Evolutionary conservation across 2,888 invertebrate species (phyloP).

Genomic region (Drosophila macrospina): DNA sequence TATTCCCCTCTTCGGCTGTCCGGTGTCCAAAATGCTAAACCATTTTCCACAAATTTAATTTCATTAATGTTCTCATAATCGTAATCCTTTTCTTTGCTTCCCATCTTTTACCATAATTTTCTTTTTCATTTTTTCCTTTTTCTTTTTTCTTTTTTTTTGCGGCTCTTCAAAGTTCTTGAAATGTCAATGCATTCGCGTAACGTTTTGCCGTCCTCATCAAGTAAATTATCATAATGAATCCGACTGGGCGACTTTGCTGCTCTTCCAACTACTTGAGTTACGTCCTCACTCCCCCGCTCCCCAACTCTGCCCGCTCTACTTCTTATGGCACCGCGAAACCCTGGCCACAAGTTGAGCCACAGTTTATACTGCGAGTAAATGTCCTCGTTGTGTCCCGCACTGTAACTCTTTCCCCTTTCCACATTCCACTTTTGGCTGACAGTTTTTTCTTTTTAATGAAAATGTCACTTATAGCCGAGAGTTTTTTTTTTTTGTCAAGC

Average conservation of each 20-base stretch:
- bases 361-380: constrained; percentile 42
- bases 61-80: constrained; percentile 60
- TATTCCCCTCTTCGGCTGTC: constrained; percentile 7
- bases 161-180: constrained; percentile 73
- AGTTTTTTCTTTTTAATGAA: constrained; percentile 73
- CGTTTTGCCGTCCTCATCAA: constrained; percentile 43
- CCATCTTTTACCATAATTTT: constrained; percentile 1
- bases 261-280: constrained; percentile 74
- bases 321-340: constrained; percentile 27
- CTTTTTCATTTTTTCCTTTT: background rate
- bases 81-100: constrained; percentile 36
- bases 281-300: constrained; percentile 17
- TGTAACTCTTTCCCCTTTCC: constrained; percentile 9
- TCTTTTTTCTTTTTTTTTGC: constrained; percentile 21
- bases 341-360: constrained; percentile 32
- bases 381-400: constrained; percentile 26
- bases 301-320: constrained; percentile 17
- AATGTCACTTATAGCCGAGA: constrained; percentile 73
- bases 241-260: constrained; percentile 67
- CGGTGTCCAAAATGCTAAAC: constrained; percentile 42
- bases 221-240: constrained; percentile 81
- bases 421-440: constrained; percentile 27
- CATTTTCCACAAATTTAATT: constrained; percentile 76
- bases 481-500: constrained; percentile 46
- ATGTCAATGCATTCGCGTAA: constrained; percentile 69